A percentile compares a stretch with the other conserved stretches of the same genome.
These are phyloP conservation scores for Mythimna loreyi DNA, from an alignment of 2,888 invertebrate genomes.

Conservation along the genomic window DNA sequence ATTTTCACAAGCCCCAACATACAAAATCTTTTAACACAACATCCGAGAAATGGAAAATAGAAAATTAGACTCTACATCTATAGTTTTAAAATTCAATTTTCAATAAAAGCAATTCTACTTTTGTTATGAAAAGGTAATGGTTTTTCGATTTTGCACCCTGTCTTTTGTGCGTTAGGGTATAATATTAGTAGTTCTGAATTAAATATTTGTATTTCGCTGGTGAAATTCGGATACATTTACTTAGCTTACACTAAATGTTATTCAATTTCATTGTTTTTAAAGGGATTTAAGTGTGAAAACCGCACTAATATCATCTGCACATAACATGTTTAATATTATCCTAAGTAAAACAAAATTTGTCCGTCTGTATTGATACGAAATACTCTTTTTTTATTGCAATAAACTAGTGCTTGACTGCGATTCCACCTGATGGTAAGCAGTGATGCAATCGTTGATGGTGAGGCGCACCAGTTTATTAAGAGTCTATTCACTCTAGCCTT, in stretches of 20 bases:
- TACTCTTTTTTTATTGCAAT: no score
- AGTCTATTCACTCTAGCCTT: no score
- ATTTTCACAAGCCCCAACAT: background rate
- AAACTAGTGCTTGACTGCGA: no score
- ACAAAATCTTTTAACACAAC: constrained; percentile 25
- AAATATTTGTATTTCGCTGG: constrained; percentile 46
- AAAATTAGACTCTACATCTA: constrained; percentile 55
- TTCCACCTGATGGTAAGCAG: no score
- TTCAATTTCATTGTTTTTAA: constrained; percentile 47
- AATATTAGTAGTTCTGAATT: constrained; percentile 47
- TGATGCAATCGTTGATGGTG: no score
- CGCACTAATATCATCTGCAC: no score
- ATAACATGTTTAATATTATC: no score
- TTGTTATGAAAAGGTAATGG: constrained; percentile 60
- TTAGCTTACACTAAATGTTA: constrained; percentile 51
- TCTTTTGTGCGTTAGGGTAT: constrained; percentile 41
- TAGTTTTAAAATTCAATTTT: constrained; percentile 68
- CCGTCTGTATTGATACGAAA: no score
- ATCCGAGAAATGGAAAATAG: constrained; percentile 39
- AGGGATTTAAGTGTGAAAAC: constrained; percentile 37
- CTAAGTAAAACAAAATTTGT: no score
- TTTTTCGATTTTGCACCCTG: constrained; percentile 63
- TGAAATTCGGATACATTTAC: constrained; percentile 43
- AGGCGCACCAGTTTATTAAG: no score
- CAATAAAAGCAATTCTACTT: constrained; percentile 57